Evolutionary conservation across 2,113 vertebrate genomes (phyloP).

Genomic region (Astur gentilis): DNA sequence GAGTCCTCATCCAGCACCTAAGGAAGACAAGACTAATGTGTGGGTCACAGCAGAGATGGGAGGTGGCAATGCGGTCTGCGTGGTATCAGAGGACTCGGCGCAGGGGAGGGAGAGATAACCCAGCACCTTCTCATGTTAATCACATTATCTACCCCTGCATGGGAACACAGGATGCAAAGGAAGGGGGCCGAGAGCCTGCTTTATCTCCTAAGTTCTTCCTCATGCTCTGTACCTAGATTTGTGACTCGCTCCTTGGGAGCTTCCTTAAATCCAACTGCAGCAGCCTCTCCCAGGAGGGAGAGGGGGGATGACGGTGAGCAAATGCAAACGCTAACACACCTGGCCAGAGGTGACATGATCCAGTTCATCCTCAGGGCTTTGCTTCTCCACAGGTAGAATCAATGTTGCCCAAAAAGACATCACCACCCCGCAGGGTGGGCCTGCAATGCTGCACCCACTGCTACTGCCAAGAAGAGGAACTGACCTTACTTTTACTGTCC

Average conservation of each 20-base stretch:
- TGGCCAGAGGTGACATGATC: neutral
- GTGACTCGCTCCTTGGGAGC: neutral
- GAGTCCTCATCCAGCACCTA: neutral
- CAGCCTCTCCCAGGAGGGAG: rapidly evolving
- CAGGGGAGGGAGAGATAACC: neutral
- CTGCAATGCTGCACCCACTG: neutral
- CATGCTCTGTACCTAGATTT: neutral
- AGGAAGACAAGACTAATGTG: neutral
- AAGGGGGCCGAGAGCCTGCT: neutral
- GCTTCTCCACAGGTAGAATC: neutral
- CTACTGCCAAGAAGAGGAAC: neutral
- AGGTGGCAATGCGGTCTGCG: neutral
- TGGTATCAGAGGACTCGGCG: rapidly evolving
- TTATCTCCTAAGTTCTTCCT: neutral
- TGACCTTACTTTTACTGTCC: neutral
- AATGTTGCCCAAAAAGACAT: neutral
- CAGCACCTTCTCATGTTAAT: neutral
- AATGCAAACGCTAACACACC: neutral
- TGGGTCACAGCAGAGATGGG: neutral
- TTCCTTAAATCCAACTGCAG: neutral
- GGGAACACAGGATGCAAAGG: neutral
- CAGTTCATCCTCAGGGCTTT: neutral
- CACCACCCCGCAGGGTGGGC: rapidly evolving
- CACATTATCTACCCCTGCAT: neutral
- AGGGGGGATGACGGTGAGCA: rapidly evolving